phyloP scores from a whole-genome alignment of 2,888 invertebrate genomes.

The Malthinus flaveolus region DNA sequence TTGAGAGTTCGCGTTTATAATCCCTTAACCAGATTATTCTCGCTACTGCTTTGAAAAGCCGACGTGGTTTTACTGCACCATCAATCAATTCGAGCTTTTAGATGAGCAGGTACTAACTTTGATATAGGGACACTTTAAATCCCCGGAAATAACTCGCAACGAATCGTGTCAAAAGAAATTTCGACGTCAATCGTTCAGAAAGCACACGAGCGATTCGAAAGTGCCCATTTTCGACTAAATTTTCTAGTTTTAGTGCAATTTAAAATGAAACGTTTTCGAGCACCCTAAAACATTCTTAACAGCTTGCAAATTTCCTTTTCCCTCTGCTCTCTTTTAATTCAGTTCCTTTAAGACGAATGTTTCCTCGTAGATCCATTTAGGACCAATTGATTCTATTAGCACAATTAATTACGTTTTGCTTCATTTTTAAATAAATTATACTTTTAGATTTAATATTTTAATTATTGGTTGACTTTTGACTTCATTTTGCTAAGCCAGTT shows the following conservation, averaged over 20 bases:
- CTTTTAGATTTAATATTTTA: background rate
- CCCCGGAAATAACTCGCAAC: conserved; percentile 23
- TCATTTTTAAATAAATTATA: background rate
- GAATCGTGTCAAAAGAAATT: conserved; percentile 14
- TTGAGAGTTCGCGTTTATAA: conserved; percentile 42
- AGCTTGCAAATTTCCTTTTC: conserved; percentile 22
- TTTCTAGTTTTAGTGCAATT: conserved; percentile 16
- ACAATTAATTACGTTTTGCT: conserved; percentile 12
- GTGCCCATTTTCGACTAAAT: conserved; percentile 21
- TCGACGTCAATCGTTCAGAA: conserved; percentile 10
- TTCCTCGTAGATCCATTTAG: conserved; percentile 25
- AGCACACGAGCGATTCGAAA: conserved; percentile 13
- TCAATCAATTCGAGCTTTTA: conserved; percentile 39
- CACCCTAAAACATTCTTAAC: conserved; percentile 15
- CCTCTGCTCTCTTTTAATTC: conserved; percentile 20
- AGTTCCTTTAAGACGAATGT: conserved; percentile 18
- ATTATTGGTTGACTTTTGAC: too few species aligned
- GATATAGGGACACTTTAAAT: conserved; percentile 24
- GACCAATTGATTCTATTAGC: conserved; percentile 26
- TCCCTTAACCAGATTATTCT: conserved; percentile 39
- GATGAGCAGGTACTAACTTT: conserved; percentile 29
- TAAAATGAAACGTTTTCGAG: conserved; percentile 16
- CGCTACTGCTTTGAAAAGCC: conserved; percentile 34
- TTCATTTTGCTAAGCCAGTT: too few species aligned
- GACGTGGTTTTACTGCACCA: conserved; percentile 36